Evolutionary conservation across 2,113 vertebrate genomes (phyloP).

Genomic region (Podarcis muralis): DNA sequence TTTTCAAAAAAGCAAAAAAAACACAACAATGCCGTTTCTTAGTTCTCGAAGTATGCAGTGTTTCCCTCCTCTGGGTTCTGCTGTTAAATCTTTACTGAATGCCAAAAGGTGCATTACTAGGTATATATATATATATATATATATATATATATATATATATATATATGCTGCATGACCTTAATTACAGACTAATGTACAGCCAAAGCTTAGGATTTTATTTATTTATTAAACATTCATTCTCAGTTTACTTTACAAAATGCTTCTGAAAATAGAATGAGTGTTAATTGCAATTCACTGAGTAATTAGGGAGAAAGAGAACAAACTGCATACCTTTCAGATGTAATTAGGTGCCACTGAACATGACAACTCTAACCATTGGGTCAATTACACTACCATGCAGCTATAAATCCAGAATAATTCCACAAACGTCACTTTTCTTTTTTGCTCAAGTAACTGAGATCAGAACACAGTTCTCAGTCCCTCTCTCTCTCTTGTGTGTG

Average conservation of each 20-base stretch:
- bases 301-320: constrained; percentile 26
- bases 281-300: constrained; percentile 27
- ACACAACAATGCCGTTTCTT: background rate
- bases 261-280: constrained; percentile 36
- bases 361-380: background rate
- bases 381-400: constrained; percentile 24
- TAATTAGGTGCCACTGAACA: constrained; percentile 15
- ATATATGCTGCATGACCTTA: too few species aligned
- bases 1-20: background rate
- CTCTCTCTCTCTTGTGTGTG: background rate
- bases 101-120: background rate
- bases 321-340: constrained; percentile 28
- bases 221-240: background rate
- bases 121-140: too few species aligned
- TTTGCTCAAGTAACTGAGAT: background rate
- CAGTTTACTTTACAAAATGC: constrained; percentile 13
- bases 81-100: background rate
- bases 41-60: background rate
- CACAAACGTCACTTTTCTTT: constrained; percentile 39
- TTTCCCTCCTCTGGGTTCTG: too few species aligned
- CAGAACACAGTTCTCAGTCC: constrained; percentile 23
- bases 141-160: too few species aligned
- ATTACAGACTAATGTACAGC: rapidly evolving
- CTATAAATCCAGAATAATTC: constrained; percentile 39
- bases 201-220: background rate